These are phyloP conservation scores for Xiphophorus hellerii DNA, from an alignment of 2,113 vertebrate species.

Conservation along the genomic window DNA sequence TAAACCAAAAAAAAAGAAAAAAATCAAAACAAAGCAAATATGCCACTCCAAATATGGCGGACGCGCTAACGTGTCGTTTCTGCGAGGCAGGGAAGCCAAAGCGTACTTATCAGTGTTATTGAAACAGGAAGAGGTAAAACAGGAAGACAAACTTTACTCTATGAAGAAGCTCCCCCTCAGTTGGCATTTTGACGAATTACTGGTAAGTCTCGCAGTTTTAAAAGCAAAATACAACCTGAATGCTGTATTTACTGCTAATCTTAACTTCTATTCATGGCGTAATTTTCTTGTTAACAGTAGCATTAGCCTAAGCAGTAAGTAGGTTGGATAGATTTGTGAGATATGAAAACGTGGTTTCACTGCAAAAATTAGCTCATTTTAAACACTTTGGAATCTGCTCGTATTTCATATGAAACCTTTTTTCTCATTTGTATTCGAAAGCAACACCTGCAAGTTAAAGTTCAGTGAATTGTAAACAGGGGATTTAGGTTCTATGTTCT, in stretches of 20 bases:
- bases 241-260: neutral
- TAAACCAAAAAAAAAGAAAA: too few species aligned
- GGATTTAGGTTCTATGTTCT: neutral
- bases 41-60: neutral
- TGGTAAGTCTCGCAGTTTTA: neutral
- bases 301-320: constrained; percentile 1
- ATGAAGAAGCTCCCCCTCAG: neutral
- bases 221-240: neutral
- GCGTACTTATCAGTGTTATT: neutral
- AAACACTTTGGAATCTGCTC: neutral
- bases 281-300: neutral
- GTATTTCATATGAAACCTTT: neutral
- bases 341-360: neutral
- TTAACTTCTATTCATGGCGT: neutral
- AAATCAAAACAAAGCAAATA: too few species aligned
- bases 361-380: neutral
- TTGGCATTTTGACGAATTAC: neutral
- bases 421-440: neutral
- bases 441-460: neutral
- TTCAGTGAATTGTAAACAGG: neutral
- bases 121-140: neutral
- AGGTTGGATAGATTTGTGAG: neutral
- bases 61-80: neutral
- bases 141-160: constrained; percentile 36
- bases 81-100: neutral